Conservation (phyloP, 2,888 invertebrate species). For the Eutolmus rufibarbis region DNA sequence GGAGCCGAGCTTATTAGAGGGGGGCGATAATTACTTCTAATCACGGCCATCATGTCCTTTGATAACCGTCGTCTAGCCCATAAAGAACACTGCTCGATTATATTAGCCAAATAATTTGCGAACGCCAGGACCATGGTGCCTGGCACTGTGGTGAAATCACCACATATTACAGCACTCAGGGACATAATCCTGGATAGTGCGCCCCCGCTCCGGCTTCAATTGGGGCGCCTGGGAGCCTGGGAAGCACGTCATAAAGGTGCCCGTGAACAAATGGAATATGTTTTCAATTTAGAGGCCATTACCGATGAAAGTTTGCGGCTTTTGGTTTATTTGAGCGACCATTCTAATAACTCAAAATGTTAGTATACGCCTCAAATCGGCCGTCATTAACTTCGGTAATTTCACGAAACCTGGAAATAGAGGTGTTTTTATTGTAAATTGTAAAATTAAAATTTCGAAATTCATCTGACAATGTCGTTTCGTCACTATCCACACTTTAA, state of each 20-base stretch:
- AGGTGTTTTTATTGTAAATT: not conserved
- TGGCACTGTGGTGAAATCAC: not conserved
- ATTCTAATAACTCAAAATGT: not conserved
- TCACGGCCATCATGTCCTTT: not conserved
- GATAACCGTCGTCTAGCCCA: not conserved
- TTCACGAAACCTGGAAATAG: not conserved
- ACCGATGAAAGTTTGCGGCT: not conserved
- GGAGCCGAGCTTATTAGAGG: not conserved
- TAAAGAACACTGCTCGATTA: not conserved
- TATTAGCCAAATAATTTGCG: not conserved
- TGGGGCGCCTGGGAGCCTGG: not conserved
- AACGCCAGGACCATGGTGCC: not conserved
- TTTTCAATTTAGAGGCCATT: constrained; percentile 11
- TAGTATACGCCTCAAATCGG: not conserved
- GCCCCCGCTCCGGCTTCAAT: not conserved
- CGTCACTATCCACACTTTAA: too few relatives aligned
- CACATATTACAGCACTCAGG: not conserved
- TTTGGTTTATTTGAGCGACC: not conserved
- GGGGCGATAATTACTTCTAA: constrained; percentile 6
- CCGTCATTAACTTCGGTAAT: not conserved
- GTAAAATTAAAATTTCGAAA: not conserved
- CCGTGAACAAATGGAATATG: not conserved
- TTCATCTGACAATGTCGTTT: not conserved
- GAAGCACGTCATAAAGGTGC: not conserved
- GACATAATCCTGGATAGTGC: not conserved